phyloP scores from a whole-genome alignment of 2,113 vertebrate genomes.

The Notechis scutatus region DNA sequence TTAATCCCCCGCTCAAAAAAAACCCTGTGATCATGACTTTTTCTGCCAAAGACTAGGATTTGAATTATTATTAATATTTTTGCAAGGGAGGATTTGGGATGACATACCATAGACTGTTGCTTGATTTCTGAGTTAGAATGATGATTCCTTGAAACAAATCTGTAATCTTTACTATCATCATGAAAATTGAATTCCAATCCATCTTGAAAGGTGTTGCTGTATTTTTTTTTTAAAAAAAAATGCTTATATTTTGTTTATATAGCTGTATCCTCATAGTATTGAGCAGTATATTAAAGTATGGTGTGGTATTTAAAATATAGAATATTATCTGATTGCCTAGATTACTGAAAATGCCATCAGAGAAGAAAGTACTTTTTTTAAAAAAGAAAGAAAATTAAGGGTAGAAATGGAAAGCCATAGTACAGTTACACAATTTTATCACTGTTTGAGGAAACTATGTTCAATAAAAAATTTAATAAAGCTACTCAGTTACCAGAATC shows the following conservation, averaged over 20 bases:
- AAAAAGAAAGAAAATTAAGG: neutral
- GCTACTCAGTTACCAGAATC: neutral
- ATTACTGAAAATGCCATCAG: neutral
- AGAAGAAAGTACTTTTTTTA: neutral
- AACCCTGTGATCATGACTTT: neutral
- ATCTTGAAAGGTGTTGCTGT: neutral
- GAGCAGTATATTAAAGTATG: neutral
- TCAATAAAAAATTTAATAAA: neutral
- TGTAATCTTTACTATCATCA: neutral
- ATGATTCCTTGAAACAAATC: neutral
- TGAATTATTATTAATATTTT: too few relatives aligned
- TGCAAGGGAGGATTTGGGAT: neutral
- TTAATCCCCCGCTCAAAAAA: neutral
- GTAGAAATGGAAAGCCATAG: neutral
- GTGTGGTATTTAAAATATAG: neutral
- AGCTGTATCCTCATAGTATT: neutral
- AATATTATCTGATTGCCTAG: neutral
- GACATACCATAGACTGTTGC: neutral
- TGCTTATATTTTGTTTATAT: neutral
- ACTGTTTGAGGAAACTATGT: neutral
- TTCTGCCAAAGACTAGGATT: neutral
- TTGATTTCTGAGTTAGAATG: neutral
- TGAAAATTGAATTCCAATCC: neutral
- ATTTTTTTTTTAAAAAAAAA: neutral
- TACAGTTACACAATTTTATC: neutral